These are phyloP conservation scores for Bombus haemorrhoidalis DNA, from an alignment of 1,140 invertebrate species.

Conservation along the genomic window DNA sequence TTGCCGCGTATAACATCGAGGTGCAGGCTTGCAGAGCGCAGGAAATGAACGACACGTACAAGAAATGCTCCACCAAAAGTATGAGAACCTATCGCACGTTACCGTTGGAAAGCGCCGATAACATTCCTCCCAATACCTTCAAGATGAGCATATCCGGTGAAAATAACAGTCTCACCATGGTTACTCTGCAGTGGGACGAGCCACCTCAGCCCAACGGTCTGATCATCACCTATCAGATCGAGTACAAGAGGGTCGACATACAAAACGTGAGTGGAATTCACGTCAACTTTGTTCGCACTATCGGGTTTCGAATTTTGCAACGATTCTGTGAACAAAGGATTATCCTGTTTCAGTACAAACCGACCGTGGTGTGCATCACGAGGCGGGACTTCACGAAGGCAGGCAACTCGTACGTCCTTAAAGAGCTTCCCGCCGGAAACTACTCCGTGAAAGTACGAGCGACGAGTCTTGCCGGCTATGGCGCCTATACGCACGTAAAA, in stretches of 20 bases:
- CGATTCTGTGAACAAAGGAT: neutral
- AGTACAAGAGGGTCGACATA: constrained; percentile 86
- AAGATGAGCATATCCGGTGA: constrained; percentile 75
- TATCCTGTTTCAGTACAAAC: constrained; percentile 68
- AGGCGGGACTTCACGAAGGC: constrained; percentile 76
- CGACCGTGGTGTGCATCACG: constrained; percentile 84
- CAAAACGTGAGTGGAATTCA: constrained; percentile 81
- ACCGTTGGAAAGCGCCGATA: constrained; percentile 83
- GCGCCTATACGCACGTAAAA: constrained; percentile 85
- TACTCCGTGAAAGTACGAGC: constrained; percentile 92
- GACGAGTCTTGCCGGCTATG: constrained; percentile 90
- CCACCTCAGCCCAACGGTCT: constrained; percentile 93
- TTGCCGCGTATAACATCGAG: constrained; percentile 87
- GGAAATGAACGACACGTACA: constrained; percentile 74
- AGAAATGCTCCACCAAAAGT: constrained; percentile 79
- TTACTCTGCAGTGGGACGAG: constrained; percentile 89
- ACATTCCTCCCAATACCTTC: constrained; percentile 82
- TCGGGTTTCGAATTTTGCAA: neutral
- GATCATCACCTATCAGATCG: constrained; percentile 91
- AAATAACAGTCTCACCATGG: constrained; percentile 79
- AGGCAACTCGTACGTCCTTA: constrained; percentile 77
- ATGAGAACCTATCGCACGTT: constrained; percentile 81
- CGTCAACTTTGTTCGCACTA: too few relatives aligned
- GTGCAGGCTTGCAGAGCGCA: constrained; percentile 88
- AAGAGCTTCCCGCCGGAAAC: constrained; percentile 90